Conservation (phyloP, 2,888 invertebrate genomes). For the Apamea crenata region DNA sequence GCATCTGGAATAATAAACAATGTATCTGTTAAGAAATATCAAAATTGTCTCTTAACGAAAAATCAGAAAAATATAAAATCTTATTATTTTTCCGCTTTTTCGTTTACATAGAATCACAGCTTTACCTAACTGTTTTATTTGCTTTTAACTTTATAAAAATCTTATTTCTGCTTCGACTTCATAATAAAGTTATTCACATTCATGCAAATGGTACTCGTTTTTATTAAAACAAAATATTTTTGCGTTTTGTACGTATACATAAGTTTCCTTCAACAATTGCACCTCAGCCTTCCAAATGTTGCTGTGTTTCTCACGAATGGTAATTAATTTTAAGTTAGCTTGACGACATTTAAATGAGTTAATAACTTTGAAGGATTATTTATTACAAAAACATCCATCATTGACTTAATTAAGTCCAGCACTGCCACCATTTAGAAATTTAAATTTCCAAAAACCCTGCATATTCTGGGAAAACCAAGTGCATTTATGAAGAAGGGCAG, state of each 20-base stretch:
- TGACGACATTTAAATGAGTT: background rate
- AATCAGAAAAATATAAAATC: background rate
- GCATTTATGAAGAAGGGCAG: background rate
- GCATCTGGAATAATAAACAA: constrained; percentile 81
- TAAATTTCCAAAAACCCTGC: background rate
- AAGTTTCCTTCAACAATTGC: background rate
- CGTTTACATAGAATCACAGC: background rate
- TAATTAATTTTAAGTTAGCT: constrained; percentile 1
- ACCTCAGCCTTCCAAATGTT: background rate
- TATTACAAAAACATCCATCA: background rate
- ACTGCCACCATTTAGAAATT: background rate
- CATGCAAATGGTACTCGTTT: too few species aligned
- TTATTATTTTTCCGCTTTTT: background rate
- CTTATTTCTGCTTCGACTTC: background rate
- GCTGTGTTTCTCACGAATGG: background rate
- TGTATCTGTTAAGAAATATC: background rate
- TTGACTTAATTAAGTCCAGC: background rate
- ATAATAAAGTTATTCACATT: background rate
- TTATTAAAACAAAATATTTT: background rate
- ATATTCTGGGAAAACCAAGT: background rate
- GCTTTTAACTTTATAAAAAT: background rate
- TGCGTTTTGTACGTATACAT: background rate
- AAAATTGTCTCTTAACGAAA: background rate
- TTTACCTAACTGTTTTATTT: too few species aligned
- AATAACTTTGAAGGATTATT: background rate